These are phyloP conservation scores for Eucidaris tribuloides DNA, from an alignment of 35 echinoderm and acorn worm species.

Conservation along the genomic window DNA sequence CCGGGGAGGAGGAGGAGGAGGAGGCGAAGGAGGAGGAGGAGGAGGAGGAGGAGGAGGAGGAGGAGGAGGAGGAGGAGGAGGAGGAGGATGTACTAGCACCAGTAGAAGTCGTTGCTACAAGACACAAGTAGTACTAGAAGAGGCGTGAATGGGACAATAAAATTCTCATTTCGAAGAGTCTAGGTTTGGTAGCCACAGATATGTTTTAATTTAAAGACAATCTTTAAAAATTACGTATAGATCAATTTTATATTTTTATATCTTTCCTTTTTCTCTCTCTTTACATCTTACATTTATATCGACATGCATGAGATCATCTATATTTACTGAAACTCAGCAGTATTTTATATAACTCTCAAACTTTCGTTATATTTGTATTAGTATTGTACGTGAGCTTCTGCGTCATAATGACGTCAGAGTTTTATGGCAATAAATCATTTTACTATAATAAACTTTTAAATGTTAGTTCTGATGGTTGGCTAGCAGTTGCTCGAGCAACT, in stretches of 20 bases:
- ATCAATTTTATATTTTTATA: no score
- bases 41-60: neutral
- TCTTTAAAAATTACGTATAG: neutral
- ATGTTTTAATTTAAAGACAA: neutral
- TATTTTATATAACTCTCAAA: neutral
- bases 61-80: neutral
- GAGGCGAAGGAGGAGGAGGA: neutral
- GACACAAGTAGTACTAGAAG: neutral
- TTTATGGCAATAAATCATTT: neutral
- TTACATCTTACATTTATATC: no score
- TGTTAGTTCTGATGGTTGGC: neutral
- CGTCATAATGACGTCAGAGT: no score
- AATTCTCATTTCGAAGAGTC: neutral
- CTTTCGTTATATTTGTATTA: neutral
- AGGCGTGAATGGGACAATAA: neutral
- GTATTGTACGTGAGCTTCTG: no score
- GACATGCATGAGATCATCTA: neutral
- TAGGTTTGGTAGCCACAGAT: neutral
- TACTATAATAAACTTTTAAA: neutral
- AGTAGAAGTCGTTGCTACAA: neutral
- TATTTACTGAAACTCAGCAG: neutral
- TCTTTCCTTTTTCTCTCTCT: no score
- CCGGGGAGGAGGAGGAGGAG: neutral
- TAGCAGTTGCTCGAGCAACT: neutral
- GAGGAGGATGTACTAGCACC: neutral